These are phyloP conservation scores for Eubasilissa splendida DNA, from an alignment of 2,888 invertebrate species.

Conservation along the genomic window DNA sequence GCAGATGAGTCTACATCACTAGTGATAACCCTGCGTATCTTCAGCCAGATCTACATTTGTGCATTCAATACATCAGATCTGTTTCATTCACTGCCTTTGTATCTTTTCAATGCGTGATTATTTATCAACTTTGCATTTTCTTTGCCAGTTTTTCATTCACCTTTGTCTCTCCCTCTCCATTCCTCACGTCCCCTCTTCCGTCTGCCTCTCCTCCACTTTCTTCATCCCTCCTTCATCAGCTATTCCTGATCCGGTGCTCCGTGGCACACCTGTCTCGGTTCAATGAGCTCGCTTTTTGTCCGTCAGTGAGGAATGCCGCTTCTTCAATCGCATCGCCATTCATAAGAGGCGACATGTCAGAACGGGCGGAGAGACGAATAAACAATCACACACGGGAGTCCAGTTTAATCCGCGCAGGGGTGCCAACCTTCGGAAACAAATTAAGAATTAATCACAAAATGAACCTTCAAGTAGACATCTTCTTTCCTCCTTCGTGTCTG, in stretches of 20 bases:
- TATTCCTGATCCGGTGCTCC: not conserved
- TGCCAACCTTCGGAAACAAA: not conserved
- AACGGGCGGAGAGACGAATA: conserved; percentile 34
- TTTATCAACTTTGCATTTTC: conserved; percentile 36
- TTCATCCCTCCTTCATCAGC: not conserved
- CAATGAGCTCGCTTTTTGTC: conserved; percentile 46
- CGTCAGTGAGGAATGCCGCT: conserved; percentile 45
- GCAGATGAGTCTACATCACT: too few species aligned
- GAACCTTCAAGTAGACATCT: too few species aligned
- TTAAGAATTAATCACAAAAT: too few species aligned
- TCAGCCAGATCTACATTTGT: not conserved
- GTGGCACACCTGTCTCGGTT: conserved; percentile 45
- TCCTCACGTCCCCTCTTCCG: not conserved
- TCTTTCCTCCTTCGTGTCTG: too few species aligned
- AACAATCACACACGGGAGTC: conserved; percentile 32
- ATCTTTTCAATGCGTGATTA: conserved; percentile 23
- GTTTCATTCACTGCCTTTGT: conserved; percentile 2
- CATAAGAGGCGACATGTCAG: conserved; percentile 46
- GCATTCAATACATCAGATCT: conserved; percentile 7
- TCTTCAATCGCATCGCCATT: conserved; percentile 46
- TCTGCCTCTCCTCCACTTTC: conserved; percentile 1
- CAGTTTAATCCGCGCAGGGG: conserved; percentile 6
- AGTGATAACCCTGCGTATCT: too few species aligned
- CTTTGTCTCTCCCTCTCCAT: not conserved
- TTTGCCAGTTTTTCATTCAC: conserved; percentile 39